A percentile compares a stretch with the other conserved stretches of the same genome.
Evolutionary conservation across 1,140 invertebrate genomes (phyloP).

Genomic region (Drosophila jambulina): DNA sequence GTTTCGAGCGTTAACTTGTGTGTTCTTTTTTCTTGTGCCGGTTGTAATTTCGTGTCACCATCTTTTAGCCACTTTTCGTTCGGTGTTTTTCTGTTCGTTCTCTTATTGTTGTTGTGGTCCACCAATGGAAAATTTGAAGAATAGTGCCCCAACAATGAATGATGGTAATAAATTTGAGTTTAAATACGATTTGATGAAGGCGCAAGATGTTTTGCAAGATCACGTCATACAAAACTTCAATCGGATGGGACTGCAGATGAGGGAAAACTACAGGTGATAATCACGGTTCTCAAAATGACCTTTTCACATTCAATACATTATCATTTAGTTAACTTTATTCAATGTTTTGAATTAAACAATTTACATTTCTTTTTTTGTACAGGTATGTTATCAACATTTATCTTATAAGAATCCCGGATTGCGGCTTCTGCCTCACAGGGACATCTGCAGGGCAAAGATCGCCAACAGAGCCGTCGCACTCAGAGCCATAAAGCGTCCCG

Average conservation of each 20-base stretch:
- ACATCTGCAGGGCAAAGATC: slow-evolving; percentile 62
- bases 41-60: neutral
- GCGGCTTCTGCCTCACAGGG: slow-evolving; percentile 40
- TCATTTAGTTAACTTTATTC: slow-evolving; percentile 29
- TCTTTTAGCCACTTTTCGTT: neutral
- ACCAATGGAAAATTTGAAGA: neutral
- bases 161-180: neutral
- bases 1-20: slow-evolving; percentile 9
- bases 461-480: slow-evolving; percentile 84
- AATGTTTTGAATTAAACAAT: slow-evolving; percentile 25
- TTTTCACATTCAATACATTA: neutral
- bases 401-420: neutral
- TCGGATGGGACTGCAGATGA: slow-evolving; percentile 4
- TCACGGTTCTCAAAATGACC: neutral
- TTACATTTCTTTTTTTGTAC: slow-evolving; percentile 29
- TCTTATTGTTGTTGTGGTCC: slow-evolving; percentile 3
- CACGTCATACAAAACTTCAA: neutral
- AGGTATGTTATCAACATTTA: slow-evolving; percentile 37
- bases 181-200: neutral
- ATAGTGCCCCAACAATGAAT: slow-evolving; percentile 3
- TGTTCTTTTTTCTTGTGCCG: neutral
- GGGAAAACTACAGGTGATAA: slow-evolving; percentile 13
- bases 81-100: slow-evolving; percentile 1
- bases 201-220: neutral
- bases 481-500: slow-evolving; percentile 85